phyloP scores from a whole-genome alignment of 2,113 vertebrate species.

The Bufo gargarizans region DNA sequence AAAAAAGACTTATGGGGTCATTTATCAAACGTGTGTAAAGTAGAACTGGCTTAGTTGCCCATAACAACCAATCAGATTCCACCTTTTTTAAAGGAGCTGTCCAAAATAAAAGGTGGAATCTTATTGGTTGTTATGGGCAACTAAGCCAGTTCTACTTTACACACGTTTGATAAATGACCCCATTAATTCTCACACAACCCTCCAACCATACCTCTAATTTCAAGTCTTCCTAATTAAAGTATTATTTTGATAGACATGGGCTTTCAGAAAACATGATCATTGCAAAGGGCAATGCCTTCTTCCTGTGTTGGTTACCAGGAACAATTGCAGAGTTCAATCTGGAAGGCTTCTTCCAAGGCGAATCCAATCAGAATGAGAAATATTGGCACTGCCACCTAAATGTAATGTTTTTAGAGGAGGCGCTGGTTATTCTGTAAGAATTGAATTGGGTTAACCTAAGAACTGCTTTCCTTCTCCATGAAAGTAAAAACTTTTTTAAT shows the following conservation, averaged over 20 bases:
- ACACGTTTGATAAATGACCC: no score
- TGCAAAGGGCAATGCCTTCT: not conserved
- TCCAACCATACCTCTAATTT: no score
- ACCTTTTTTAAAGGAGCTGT: no score
- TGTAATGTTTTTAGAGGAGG: not conserved
- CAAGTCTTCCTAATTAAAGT: no score
- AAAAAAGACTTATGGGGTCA: no score
- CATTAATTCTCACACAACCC: no score
- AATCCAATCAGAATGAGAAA: not conserved
- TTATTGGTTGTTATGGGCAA: no score
- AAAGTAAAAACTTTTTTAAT: conserved; percentile 13
- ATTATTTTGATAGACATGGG: not conserved
- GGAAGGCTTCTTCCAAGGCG: not conserved
- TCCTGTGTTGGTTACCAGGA: not conserved
- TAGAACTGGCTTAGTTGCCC: no score
- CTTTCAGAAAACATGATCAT: not conserved
- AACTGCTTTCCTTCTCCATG: not conserved
- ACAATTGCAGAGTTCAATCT: not conserved
- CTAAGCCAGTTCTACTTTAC: no score
- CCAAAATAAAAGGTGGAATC: no score
- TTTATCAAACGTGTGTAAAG: no score
- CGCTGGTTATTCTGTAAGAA: not conserved
- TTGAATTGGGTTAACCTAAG: not conserved
- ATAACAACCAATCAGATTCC: no score
- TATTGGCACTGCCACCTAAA: not conserved